Conservation (phyloP, 2,888 invertebrate species). For the Erebia aethiops region DNA sequence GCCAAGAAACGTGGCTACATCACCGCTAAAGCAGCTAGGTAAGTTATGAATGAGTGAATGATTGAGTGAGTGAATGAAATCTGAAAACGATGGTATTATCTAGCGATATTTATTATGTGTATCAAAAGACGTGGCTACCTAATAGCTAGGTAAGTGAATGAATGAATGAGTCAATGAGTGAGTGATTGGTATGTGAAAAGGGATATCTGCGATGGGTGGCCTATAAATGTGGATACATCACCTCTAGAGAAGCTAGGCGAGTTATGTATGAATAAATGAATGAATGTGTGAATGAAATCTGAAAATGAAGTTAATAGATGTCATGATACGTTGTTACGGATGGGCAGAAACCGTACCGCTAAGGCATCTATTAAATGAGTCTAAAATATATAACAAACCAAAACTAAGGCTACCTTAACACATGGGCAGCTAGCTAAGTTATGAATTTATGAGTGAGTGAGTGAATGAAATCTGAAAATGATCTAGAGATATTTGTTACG, state of each 20-base stretch:
- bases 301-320: background rate
- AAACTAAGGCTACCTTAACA: too few relatives aligned
- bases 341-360: too few relatives aligned
- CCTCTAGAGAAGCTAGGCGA: conserved; percentile 91
- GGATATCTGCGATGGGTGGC: conserved; percentile 97
- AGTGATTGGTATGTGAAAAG: conserved; percentile 60
- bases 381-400: too few relatives aligned
- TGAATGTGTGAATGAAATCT: background rate
- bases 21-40: conserved; percentile 92
- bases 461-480: background rate
- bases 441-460: too few relatives aligned
- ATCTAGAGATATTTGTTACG: too few relatives aligned
- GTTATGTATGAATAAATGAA: background rate
- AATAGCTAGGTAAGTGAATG: too few relatives aligned
- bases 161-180: too few relatives aligned
- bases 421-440: too few relatives aligned
- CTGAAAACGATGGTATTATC: background rate
- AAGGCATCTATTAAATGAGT: too few relatives aligned
- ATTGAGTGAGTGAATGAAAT: background rate
- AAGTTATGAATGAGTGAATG: background rate
- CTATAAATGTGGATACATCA: conserved; percentile 90
- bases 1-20: conserved; percentile 92
- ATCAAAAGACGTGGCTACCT: conserved; percentile 84
- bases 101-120: too few relatives aligned
- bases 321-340: too few relatives aligned